Evolutionary conservation across 1,140 invertebrate genomes (phyloP).

Genomic region (Ceratosolen solmsi): DNA sequence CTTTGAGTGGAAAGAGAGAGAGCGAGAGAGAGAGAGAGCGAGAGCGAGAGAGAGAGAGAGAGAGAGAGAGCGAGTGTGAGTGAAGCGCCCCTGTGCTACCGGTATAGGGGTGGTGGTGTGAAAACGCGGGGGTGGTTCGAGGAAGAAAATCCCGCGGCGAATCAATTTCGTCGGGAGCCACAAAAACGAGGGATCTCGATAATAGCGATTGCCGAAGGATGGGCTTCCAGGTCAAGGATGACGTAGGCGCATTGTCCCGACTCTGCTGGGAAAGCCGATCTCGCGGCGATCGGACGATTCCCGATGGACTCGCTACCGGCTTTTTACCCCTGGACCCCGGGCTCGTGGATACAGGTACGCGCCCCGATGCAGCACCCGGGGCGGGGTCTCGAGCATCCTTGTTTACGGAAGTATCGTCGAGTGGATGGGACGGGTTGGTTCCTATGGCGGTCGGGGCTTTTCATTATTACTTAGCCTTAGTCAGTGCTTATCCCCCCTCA

Average conservation of each 20-base stretch:
- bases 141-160: neutral
- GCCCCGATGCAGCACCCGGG: neutral
- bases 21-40: neutral
- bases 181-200: neutral
- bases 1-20: no score
- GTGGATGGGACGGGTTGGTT: no score
- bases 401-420: neutral
- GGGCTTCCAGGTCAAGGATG: conserved; percentile 38
- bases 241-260: conserved; percentile 21
- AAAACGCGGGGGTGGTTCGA: neutral
- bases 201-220: conserved; percentile 32
- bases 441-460: neutral
- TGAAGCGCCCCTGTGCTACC: no score
- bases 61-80: neutral
- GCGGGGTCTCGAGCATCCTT: neutral
- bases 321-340: neutral
- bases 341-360: neutral
- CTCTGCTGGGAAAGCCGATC: neutral
- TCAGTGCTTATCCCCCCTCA: no score
- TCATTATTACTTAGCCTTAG: neutral
- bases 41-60: neutral
- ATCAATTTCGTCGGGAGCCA: neutral
- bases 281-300: neutral
- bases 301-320: neutral
- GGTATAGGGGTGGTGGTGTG: neutral